A percentile compares a stretch with the other conserved stretches of the same genome.
Conservation (phyloP, 2,113 vertebrate species). For the Centropus unirufus region DNA sequence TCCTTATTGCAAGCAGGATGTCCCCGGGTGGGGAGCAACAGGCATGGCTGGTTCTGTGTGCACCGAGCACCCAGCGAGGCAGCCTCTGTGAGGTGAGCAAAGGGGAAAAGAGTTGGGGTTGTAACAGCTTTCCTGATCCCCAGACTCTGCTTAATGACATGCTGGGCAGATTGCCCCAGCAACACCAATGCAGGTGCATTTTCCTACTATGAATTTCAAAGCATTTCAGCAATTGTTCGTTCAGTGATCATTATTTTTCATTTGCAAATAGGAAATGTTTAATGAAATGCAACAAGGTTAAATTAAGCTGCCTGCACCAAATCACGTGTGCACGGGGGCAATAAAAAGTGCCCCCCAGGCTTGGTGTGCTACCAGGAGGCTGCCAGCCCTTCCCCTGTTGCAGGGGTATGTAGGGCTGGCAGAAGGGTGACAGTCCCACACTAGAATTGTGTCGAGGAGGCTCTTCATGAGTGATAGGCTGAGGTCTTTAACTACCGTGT, state of each 20-base stretch:
- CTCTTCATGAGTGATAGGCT: not conserved
- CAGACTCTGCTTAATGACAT: not conserved
- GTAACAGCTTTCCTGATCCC: not conserved
- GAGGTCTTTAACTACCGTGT: not conserved
- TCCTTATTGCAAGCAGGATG: not conserved
- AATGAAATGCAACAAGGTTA: not conserved
- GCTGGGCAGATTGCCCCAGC: not conserved
- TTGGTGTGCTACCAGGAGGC: not conserved
- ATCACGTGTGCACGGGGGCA: rapidly evolving
- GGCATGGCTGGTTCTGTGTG: not conserved
- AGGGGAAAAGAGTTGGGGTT: not conserved
- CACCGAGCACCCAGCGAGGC: not conserved
- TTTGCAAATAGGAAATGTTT: not conserved
- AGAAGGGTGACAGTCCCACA: not conserved
- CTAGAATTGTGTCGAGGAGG: not conserved
- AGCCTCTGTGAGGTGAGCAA: rapidly evolving
- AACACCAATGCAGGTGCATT: not conserved
- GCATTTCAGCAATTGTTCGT: not conserved
- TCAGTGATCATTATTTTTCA: not conserved
- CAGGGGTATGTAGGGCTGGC: not conserved
- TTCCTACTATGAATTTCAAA: not conserved
- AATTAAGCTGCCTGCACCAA: not conserved
- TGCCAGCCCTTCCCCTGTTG: not conserved
- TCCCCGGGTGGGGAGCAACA: not conserved
- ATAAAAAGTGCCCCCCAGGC: not conserved